A percentile compares a stretch with the other conserved stretches of the same genome.
Conservation (phyloP, 2,113 vertebrate species). For the Daphoenositta chrysoptera region DNA sequence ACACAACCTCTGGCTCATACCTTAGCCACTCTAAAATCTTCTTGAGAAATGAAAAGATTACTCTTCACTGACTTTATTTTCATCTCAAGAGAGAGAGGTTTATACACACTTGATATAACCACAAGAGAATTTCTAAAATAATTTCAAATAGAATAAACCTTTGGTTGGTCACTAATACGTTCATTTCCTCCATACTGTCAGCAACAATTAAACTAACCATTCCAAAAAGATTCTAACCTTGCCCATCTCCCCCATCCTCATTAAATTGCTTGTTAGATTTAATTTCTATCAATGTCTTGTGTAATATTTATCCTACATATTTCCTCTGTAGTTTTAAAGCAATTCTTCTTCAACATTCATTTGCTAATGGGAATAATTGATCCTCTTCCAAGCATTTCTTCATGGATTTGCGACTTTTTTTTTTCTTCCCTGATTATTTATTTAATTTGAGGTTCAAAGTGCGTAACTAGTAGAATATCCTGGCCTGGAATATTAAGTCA, state of each 20-base stretch:
- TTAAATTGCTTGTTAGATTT: neutral
- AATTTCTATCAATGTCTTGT: neutral
- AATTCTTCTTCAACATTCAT: neutral
- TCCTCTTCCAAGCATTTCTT: neutral
- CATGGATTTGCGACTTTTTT: neutral
- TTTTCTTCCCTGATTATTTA: neutral
- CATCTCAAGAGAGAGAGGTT: neutral
- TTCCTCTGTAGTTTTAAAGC: neutral
- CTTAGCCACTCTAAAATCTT: neutral
- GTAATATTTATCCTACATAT: neutral
- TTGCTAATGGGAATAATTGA: constrained; percentile 35
- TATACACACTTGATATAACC: neutral
- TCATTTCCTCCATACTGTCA: neutral
- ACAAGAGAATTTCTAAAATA: neutral
- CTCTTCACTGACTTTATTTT: neutral
- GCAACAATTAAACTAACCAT: neutral
- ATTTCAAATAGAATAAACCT: neutral
- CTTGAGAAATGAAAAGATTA: neutral
- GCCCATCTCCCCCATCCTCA: neutral
- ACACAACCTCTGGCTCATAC: neutral
- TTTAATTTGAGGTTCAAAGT: neutral
- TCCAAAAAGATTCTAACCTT: neutral
- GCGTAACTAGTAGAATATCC: neutral
- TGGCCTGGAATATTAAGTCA: neutral
- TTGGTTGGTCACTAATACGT: neutral